These are phyloP conservation scores for Bactericera cockerelli DNA, from an alignment of 1,140 invertebrate species.

Conservation along the genomic window DNA sequence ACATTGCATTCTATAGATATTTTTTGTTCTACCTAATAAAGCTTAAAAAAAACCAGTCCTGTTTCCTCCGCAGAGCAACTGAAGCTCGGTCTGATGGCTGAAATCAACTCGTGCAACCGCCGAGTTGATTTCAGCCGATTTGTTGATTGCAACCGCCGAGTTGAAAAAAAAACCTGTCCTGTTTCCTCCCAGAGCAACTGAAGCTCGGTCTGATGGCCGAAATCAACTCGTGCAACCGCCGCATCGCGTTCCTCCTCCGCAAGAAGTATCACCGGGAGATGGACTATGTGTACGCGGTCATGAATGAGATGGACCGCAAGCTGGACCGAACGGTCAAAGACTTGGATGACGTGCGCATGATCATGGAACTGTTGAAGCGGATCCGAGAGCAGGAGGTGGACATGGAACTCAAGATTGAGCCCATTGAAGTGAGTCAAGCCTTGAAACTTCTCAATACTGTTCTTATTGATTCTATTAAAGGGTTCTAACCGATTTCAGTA, in stretches of 20 bases:
- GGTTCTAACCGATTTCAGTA: too few relatives aligned
- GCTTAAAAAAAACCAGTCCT: too few relatives aligned
- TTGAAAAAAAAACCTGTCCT: too few relatives aligned
- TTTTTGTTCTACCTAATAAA: too few relatives aligned
- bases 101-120: too few relatives aligned
- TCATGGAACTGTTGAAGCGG: constrained; percentile 86
- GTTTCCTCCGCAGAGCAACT: constrained; percentile 41
- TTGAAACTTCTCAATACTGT: too few relatives aligned
- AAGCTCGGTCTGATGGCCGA: constrained; percentile 74
- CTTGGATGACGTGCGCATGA: constrained; percentile 78
- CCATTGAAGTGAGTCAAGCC: constrained; percentile 68
- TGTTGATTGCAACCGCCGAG: too few relatives aligned
- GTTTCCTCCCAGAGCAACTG: constrained; percentile 48
- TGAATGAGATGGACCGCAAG: constrained; percentile 79
- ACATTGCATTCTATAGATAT: too few relatives aligned
- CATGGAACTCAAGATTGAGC: constrained; percentile 83
- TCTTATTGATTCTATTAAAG: too few relatives aligned
- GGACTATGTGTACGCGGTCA: constrained; percentile 85
- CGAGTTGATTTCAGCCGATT: too few relatives aligned
- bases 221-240: constrained; percentile 56
- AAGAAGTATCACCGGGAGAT: constrained; percentile 85
- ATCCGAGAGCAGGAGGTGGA: constrained; percentile 89
- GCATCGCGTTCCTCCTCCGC: constrained; percentile 78
- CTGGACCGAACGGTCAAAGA: constrained; percentile 74
- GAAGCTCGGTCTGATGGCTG: too few relatives aligned